phyloP scores from a whole-genome alignment of 2,113 vertebrate species.

The Lagopus leucura region DNA sequence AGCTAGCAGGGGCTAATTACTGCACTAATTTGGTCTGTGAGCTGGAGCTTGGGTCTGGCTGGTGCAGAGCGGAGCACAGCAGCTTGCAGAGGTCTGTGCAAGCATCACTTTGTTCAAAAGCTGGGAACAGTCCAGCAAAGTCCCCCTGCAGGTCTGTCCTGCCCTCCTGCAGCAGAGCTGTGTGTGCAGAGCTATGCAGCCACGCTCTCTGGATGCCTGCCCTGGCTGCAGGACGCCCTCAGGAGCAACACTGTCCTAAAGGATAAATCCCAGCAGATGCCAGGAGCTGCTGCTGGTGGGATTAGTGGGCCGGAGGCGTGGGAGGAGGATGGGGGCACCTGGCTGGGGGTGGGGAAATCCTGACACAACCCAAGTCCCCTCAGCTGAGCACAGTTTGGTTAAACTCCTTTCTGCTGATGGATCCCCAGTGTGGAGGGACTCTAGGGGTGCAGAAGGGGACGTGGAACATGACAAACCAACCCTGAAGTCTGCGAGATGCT shows the following conservation, averaged over 20 bases:
- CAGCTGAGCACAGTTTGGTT: accelerated
- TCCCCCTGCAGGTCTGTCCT: background rate
- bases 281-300: background rate
- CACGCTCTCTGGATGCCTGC: accelerated
- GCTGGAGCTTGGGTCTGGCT: accelerated
- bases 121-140: accelerated
- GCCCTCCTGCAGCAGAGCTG: background rate
- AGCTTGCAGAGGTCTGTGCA: accelerated
- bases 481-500: background rate
- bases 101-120: background rate
- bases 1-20: constrained; percentile 22
- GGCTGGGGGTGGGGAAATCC: background rate
- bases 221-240: background rate
- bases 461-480: background rate
- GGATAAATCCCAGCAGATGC: background rate
- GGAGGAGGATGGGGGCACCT: background rate
- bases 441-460: background rate
- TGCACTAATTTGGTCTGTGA: background rate
- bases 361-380: background rate
- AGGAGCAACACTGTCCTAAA: accelerated
- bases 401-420: background rate
- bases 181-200: background rate
- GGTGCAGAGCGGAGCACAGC: background rate
- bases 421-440: background rate
- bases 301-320: background rate